Evolutionary conservation across 2,113 vertebrate species (phyloP), one percentile per base, ranked within the genome.

Genomic region (Colaptes auratus): DNA sequence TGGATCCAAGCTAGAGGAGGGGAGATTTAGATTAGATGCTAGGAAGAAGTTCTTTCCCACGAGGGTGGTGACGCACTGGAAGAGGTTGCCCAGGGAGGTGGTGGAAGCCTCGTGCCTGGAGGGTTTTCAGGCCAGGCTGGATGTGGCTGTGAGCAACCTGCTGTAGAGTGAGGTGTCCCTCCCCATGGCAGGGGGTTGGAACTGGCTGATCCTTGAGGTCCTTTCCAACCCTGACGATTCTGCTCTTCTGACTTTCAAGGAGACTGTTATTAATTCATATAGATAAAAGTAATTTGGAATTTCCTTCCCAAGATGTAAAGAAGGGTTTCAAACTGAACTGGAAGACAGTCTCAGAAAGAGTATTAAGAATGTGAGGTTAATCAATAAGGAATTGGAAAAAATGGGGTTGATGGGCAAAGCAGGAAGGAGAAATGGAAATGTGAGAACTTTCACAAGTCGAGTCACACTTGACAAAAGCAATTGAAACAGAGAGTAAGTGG

Each of bases 401-500:
- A 82, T 78, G 16, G 19, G 11, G 79, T 87, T 93, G 36, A 36
- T 71, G 30, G 48, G 24, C 52, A 92, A 95, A 92, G 52, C 42
- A 82, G 39, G 25, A 88, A 83, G 13, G 80, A 52, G 27, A 74
- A 33, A 88, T 46, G 55, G 35, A 70, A 72, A 93, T 90, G 33
- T 31, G 28, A 85, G 64, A 86, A 88, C 33, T 86, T 92, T 71
- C 14, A 86, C 63, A 75, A 58, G 79, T 82, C 82, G 75, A 94
- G 52, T 91, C 72, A 91, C 48, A 91, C 79, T 75, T 86, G 64
- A 69, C 3, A 7, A 80, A 36, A 36, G 36, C 36, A 36, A 36
- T 9, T 36, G 11, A 36, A 96, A 94, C 85, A 96, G 95, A 96
- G 88, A 96, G 55, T 86, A 66, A 95, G 95, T 95, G 95, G 93